Base-by-base conservation (phyloP, 2,797 vertebrate genomes). In the Halcyon badia region DNA sequence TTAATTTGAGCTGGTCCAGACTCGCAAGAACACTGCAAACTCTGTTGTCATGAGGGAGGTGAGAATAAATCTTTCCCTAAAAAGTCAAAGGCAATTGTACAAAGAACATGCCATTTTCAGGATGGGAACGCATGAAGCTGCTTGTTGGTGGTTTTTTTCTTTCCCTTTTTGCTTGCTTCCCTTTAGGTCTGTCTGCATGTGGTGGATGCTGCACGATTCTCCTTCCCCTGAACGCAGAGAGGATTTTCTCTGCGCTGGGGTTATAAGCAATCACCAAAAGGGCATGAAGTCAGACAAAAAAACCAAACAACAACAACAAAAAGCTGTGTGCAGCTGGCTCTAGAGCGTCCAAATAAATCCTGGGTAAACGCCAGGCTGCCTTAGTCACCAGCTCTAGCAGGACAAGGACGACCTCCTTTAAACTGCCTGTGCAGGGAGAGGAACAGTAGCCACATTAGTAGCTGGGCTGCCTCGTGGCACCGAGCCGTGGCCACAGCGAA, bases 291-390 rank as follows among this genome's bases (percentile, higher is more conserved):
- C 77, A 90, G 87, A 64, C 60, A 28, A 54, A 83, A 72, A 91
- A 88, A 88, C 61, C 58, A 61, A 41, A 4, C 24, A 69, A 8
- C 9, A 42, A 69, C 51, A 52, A 28, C 7, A 21, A 44, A 84
- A 66, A 76, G 65, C 41, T 1, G 51, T 28, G 28, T 58, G 70
- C 96, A 96, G 69, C 95, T 93, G 93, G 73, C 77, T 97, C 30
- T 26, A 37, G 58, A 81, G 73, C 1, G 37, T 76, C 95, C 97
- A 95, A 86, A 91, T 88, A 94, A 94, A 88, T 22, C 83, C 89
- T 95, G 94, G 93, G 95, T 95, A 95, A 95, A 94, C 90, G 95
- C 91, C 97, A 96, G 72, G 87, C 87, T 91, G 91, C 82, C 49
- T 94, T 35, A 86, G 79, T 86, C 92, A 83, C 89, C 3, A 12